phyloP scores from a whole-genome alignment of 2,888 invertebrate genomes.

The Limnephilus marmoratus region DNA sequence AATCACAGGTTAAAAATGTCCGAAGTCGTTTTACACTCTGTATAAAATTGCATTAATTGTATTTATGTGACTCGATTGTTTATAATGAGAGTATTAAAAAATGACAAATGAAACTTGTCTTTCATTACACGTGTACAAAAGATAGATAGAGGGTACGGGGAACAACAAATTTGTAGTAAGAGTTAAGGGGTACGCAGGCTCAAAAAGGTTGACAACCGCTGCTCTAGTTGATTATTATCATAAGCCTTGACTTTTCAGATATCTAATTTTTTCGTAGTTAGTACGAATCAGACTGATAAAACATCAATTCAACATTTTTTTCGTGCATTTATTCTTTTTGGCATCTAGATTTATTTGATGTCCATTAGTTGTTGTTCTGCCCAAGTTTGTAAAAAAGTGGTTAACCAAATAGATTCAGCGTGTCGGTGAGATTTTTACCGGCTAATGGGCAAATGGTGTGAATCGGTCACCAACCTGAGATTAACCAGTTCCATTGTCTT shows the following conservation, averaged over 20 bases:
- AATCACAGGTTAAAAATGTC: too few species aligned
- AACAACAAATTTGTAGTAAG: too few species aligned
- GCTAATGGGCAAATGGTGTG: neutral
- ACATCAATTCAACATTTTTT: neutral
- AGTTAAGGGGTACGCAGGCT: too few species aligned
- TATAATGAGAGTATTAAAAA: too few species aligned
- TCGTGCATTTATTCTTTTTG: neutral
- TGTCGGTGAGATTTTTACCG: neutral
- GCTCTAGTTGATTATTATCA: neutral
- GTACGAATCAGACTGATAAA: neutral
- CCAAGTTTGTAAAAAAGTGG: neutral
- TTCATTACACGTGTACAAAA: too few species aligned
- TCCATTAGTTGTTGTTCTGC: neutral
- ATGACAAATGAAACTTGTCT: too few species aligned
- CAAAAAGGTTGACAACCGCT: too few species aligned
- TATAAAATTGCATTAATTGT: too few species aligned
- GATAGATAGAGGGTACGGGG: too few species aligned
- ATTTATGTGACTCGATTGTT: too few species aligned
- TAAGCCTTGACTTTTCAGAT: neutral
- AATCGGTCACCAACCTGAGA: constrained; percentile 27
- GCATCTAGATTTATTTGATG: neutral
- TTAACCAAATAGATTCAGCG: neutral
- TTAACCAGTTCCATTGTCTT: constrained; percentile 25
- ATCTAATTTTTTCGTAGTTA: neutral
- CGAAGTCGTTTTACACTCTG: too few species aligned